Base-by-base conservation (phyloP, 1,140 invertebrate genomes). In the Luehdorfia chinensis region DNA sequence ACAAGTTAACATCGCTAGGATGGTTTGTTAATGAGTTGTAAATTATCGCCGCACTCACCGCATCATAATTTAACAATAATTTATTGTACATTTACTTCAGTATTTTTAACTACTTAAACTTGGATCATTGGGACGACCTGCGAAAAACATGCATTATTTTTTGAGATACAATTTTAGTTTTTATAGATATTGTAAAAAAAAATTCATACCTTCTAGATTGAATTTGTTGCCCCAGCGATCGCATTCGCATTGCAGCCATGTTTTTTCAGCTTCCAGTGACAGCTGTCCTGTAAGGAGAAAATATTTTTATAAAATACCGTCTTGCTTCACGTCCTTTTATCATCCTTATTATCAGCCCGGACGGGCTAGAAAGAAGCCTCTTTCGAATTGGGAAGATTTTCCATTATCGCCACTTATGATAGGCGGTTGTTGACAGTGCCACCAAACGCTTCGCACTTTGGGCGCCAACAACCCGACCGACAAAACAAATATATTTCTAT, bases 201-300 rank as follows among this genome's bases (percentile, higher is more conserved):
- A 36, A 28, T 33, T 2, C 54, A 90, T 90, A 95, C 93, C 92
- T 92, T 94, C 92, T 78, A 94, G 88, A 88, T 93, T 93, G 81
- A 92, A 93, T 79, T 92, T 92, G 59, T 93, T 89, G 59, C 93
- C 93, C 93, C 93, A 95, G 66, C 93, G 90, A 77, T 95, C 93
- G 75, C 93, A 94, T 87, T 96, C 94, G 76, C 92, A 95, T 80
- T 94, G 94, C 65, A 96, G 88, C 94, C 94, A 96, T 55, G 93
- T 94, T 80, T 94, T 94, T 87, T 96, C 94, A 53, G 93, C 93
- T 83, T 95, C 94, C 72, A 95, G 87, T 41, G 94, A 94, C 62
- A 94, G 88, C 89, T 95, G 93, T 71, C 93, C 94, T 95, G 88
- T 50, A 91, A 51, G 30, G 18, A 11, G 31, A 25, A 23, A 16